Base-by-base conservation (phyloP, 1,140 invertebrate genomes). In the Trichogramma pretiosum region DNA sequence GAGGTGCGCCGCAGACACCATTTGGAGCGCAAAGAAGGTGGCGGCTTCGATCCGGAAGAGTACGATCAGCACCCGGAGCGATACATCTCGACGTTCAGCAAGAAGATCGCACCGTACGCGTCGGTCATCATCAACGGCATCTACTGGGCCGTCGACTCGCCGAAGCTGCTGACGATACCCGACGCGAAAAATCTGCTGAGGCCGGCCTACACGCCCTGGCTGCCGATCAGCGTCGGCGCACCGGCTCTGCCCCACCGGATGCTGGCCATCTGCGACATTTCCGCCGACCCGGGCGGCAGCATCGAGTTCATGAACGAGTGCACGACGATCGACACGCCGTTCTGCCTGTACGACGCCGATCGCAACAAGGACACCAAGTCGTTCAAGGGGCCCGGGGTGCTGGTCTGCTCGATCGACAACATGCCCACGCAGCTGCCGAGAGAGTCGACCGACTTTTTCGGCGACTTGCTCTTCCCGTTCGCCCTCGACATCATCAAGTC, bases 281-380 rank as follows among this genome's bases (percentile, higher is more conserved):
- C 91, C 3, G 96, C 96, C 2, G 97, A 99, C 74, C 96, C 96
- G 1, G 95, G 95, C 13, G 94, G 95, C 36, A 98, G 93, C 17
- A 98, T 99, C 47, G 96, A 99, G 73, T 99, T 99, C 61, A 98
- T 99, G 95, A 94, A 95, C 59, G 95, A 99, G 63, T 99, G 95
- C 60, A 99, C 97, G 0, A 99, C 95, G 0, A 99, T 99, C 41
- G 96, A 99, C 62, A 96, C 90, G 13, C 96, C 96, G 0, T 99
- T 99, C 69, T 97, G 91, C 67, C 76, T 99, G 1, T 99, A 99
- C 64, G 95, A 99, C 70, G 95, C 96, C 3, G 93, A 99, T 65
- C 80, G 93, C 35, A 97, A 99, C 62, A 95, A 94, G 64, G 90
- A 96, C 54, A 93, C 84, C 0, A 96, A 97, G 60, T 95, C 87